Evolutionary conservation across 1,140 invertebrate genomes (phyloP), one percentile per base, ranked within the genome.

Genomic region (Holcopasites calliopsidis): DNA sequence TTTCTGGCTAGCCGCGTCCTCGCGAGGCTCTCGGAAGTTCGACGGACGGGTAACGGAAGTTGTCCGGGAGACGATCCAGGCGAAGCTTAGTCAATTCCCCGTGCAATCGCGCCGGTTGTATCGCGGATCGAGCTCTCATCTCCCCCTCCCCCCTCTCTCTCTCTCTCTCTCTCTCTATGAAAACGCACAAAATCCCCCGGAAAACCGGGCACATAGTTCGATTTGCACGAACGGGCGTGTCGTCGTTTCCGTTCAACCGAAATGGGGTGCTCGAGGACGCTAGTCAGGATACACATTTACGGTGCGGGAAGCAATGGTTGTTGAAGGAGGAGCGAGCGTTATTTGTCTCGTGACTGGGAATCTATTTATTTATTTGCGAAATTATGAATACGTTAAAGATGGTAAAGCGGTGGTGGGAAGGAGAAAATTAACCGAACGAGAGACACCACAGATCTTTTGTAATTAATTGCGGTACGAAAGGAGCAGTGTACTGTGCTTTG

Each of bases 61-160:
- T 55, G 38, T n/a, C 31, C 69, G 47, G 8, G 10, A 28, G 55
- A 50, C 57, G 57, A 64, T 70, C 21, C 55, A 31, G 40, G 54
- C 26, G 52, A 38, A 35, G 54, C 47, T 72, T 62, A 62, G 69
- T 62, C 69, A 72, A 72, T 62, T 72, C 69, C 69, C 57, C 18
- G 69, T 62, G 71, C 71, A 65, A 74, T 75, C 62, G 23, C 26
- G 35, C 2, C 28, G 47, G 35, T 54, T 54, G 33, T 54, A 64
- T 65, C 60, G 26, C 21, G 28, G 65, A 69, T 54, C 65, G 38
- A 1, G 18, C 50, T 33, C 26, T 47, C 44, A n/a, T n/a, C 18
- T 5, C 21, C 21, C 44, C 16, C 4, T 47, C 3, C 21, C 21
- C 44, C 16, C 4, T 47, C 16, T 11, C 7, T 6, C 10, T n/a